Percentiles rank a stretch among this genome's conserved stretches.
Evolutionary conservation across 2,888 invertebrate genomes (phyloP).

Genomic region (Erpobdella octoculata): DNA sequence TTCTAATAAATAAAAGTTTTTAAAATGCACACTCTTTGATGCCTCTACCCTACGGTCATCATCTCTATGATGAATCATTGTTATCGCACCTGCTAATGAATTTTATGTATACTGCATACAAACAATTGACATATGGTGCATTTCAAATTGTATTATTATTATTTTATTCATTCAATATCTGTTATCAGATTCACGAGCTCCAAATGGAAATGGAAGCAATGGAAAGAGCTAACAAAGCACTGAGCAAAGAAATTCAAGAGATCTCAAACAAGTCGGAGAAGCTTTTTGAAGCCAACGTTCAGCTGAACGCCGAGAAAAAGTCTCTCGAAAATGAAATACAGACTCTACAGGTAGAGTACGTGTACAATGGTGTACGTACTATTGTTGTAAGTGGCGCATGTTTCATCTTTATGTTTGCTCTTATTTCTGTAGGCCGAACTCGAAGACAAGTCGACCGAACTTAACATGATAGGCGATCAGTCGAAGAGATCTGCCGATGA

Average conservation of each 20-base stretch:
- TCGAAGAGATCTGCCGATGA: slow-evolving; percentile 6
- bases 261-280: slow-evolving; percentile 2
- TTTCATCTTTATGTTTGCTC: not conserved
- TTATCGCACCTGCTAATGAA: no score
- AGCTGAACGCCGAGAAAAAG: slow-evolving; percentile 6
- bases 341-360: slow-evolving; percentile 7
- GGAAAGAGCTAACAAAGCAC: slow-evolving; percentile 21
- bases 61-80: no score
- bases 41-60: no score
- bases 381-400: slow-evolving; percentile 8
- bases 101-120: no score
- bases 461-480: not conserved
- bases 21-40: no score
- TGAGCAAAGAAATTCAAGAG: slow-evolving; percentile 2
- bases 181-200: not conserved
- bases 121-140: no score
- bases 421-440: not conserved
- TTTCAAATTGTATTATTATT: no score
- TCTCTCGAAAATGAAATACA: not conserved
- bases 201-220: slow-evolving; percentile 14
- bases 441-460: slow-evolving; percentile 13
- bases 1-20: no score
- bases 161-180: no score
- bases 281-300: not conserved
- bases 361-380: not conserved